These are phyloP conservation scores for Pentamera pediparva DNA, from an alignment of 53 echinoderm and acorn worm genomes.

Conservation along the genomic window DNA sequence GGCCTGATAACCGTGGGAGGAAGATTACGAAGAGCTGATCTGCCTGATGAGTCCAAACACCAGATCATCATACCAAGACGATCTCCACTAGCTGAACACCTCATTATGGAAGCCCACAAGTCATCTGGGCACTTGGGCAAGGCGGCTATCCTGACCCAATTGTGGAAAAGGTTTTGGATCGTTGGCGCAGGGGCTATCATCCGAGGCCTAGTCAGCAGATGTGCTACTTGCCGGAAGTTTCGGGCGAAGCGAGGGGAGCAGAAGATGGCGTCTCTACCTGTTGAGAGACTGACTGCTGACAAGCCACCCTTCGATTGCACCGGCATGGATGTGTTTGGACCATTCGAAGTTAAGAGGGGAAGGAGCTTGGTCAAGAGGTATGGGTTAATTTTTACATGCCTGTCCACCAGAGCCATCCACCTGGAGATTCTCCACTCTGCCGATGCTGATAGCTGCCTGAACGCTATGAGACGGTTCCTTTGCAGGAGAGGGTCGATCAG, in stretches of 20 bases:
- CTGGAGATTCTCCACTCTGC: slow-evolving; percentile 20
- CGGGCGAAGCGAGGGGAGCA: slow-evolving; percentile 17
- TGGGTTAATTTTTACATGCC: slow-evolving; percentile 29
- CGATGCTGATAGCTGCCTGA: slow-evolving; percentile 33
- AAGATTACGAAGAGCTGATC: slow-evolving; percentile 13
- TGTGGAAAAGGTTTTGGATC: slow-evolving; percentile 43
- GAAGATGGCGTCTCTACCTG: slow-evolving; percentile 22
- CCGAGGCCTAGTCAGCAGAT: slow-evolving; percentile 4
- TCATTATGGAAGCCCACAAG: slow-evolving; percentile 37
- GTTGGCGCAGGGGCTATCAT: slow-evolving; percentile 24
- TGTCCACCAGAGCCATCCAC: slow-evolving; percentile 23
- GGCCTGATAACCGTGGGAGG: slow-evolving; percentile 3
- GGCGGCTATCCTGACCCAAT: slow-evolving; percentile 27
- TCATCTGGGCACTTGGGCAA: slow-evolving; percentile 41
- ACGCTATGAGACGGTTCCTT: slow-evolving; percentile 38
- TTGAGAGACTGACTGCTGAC: slow-evolving; percentile 19
- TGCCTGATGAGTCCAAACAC: slow-evolving; percentile 3
- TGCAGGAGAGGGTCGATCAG: slow-evolving; percentile 20
- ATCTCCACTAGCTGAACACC: slow-evolving; percentile 22
- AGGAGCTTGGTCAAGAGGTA: slow-evolving; percentile 33
- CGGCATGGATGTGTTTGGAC: slow-evolving; percentile 40
- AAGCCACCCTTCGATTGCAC: slow-evolving; percentile 22
- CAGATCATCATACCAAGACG: slow-evolving; percentile 12
- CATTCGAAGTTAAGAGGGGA: slow-evolving; percentile 30
- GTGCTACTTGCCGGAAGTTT: slow-evolving; percentile 17